These are phyloP conservation scores for Empis livida DNA, from an alignment of 2,888 invertebrate species.

Conservation along the genomic window DNA sequence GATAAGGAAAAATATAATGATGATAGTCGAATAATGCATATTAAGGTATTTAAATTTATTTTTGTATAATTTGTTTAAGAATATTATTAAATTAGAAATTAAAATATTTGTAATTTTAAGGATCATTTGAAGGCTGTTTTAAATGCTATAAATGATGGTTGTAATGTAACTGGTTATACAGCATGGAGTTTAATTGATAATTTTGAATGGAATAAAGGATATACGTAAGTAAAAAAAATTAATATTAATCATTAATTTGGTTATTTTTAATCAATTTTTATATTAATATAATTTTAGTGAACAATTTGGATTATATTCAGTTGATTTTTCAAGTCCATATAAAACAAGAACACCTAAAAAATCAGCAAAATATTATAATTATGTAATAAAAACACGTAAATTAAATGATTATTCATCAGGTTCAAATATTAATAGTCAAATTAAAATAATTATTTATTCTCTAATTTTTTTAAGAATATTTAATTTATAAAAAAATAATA, in stretches of 20 bases:
- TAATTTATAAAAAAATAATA: no score
- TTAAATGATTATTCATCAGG: not conserved
- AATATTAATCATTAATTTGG: slow-evolving; percentile 3
- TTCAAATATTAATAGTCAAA: no score
- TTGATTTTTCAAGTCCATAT: slow-evolving; percentile 47
- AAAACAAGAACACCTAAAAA: slow-evolving; percentile 49
- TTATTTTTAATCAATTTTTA: no score
- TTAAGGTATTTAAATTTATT: slow-evolving; percentile 14
- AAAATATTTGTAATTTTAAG: no score
- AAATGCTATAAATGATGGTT: slow-evolving; percentile 22
- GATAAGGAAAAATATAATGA: slow-evolving; percentile 32
- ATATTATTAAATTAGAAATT: slow-evolving; percentile 17
- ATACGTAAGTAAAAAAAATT: slow-evolving; percentile 19
- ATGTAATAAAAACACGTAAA: slow-evolving; percentile 36
- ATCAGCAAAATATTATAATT: slow-evolving; percentile 44
- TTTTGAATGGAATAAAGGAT: slow-evolving; percentile 26
- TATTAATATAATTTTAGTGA: slow-evolving; percentile 37
- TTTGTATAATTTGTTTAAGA: not conserved
- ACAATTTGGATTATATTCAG: slow-evolving; percentile 54
- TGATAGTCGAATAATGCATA: slow-evolving; percentile 26
- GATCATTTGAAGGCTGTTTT: slow-evolving; percentile 22
- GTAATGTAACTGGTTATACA: slow-evolving; percentile 23
- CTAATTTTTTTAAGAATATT: no score
- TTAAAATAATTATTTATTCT: no score
- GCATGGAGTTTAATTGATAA: slow-evolving; percentile 28